Base-by-base conservation (phyloP, 2,113 vertebrate genomes). In the Phycodurus eques region DNA sequence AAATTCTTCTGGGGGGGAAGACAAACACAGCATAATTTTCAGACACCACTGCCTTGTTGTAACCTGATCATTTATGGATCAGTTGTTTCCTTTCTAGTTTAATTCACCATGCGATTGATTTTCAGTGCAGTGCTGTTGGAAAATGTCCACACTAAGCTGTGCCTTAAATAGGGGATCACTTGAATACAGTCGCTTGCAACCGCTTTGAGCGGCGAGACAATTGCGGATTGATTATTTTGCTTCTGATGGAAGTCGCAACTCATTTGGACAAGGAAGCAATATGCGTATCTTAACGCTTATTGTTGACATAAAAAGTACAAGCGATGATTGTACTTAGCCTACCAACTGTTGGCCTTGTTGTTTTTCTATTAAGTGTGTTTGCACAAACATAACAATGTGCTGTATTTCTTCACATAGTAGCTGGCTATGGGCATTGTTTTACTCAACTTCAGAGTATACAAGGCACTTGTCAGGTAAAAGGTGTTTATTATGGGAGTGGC, bases 41-140 rank as follows among this genome's bases (percentile, higher is more conserved):
- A 77, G 80, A 88, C 88, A 89, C 79, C 80, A 85, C 73, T 81
- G 78, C 57, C 79, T 92, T 81, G 83, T 87, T 91, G 90, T 93
- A 94, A 94, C 91, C 90, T 93, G 92, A 92, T 95, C 93, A 89
- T 94, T 93, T 92, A 92, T 93, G 92, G 88, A 95, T 92, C 92
- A 94, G 83, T 90, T 92, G 88, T 93, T 94, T 90, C 87, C 90
- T 91, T 94, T 94, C 88, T 94, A 87, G 91, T 92, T 94, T 94
- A 94, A 93, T 95, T 93, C 93, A 88, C 83, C 93, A 91, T 94
- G 83, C 94, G 91, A 94, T 94, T 94, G 92, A 94, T 92, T 94
- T 92, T 85, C 88, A 88, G 87, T 89, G 93, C 83, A 71, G 83
- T 93, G 91, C 90, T 90, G 76, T 88, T 89, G 86, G 88, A 93